Evolutionary conservation across 2,113 vertebrate genomes (phyloP), one percentile per base, ranked within the genome.

Genomic region (Drymodes brunneopygia): DNA sequence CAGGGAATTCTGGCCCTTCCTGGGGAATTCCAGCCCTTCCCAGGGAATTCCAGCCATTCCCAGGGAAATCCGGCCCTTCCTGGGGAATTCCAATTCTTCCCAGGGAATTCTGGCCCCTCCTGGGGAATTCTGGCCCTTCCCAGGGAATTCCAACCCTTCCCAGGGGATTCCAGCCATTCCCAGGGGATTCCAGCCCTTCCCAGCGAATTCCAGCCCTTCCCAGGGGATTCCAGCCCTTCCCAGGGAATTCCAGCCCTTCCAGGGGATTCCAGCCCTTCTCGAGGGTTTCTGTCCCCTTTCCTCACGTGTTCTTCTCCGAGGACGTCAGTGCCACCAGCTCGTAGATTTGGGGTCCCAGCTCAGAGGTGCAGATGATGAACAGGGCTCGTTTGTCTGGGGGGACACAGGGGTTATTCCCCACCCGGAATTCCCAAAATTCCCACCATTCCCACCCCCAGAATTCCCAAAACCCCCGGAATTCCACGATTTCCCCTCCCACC

Each of bases 291-390:
- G 38, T 38, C 38, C 38, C 38, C 38, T 38, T 38, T 38, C 38
- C 98, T 98, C 88, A 99, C 99, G 81, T 98, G 98, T 99, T 99
- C 61, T 98, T 99, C 93, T 99, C 99, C 0, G 98, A 99, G 3
- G 98, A 95, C 0, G 99, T 98, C 81, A 98, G 94, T 0, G 99
- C 99, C 62, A 98, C 99, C 96, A 99, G 98, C 88, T 99, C 99
- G 2, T 99, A 99, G 95, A 99, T 99, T 95, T 99, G 99, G 5
- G 98, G 98, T 1, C 98, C 98, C 93, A 98, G 36, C 95, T 99
- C 99, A 0, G 99, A 99, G 4, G 99, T 98, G 98, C 99, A 99
- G 97, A 99, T 99, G 88, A 99, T 98, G 91, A 99, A 99, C 64
- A 99, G 98, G 3, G 99, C 99, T 66, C 98, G 98, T 56, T 99